phyloP scores from a whole-genome alignment of 2,113 vertebrate species.

The Hypocryptadius cinnamomeus region DNA sequence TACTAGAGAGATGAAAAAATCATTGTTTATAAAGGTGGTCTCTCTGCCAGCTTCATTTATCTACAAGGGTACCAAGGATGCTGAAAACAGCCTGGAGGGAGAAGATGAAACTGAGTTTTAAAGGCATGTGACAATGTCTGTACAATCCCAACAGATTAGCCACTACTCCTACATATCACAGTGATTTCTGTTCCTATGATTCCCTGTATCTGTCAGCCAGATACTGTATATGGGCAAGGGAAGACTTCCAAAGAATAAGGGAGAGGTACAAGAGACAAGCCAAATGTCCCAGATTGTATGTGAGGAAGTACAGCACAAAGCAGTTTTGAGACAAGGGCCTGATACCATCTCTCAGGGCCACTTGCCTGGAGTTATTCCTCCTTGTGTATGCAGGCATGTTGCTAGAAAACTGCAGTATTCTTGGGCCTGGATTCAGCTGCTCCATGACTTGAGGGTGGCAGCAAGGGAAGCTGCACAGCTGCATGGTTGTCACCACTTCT shows the following conservation, averaged over 20 bases:
- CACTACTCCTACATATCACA: background rate
- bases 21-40: background rate
- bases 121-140: background rate
- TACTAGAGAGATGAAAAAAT: background rate
- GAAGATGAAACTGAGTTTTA: constrained; percentile 1
- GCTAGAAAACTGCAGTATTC: background rate
- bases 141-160: background rate
- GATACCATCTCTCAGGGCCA: background rate
- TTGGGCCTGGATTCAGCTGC: background rate
- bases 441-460: background rate
- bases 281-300: background rate
- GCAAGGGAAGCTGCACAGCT: background rate
- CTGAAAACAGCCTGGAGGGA: background rate
- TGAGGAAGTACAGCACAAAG: background rate
- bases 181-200: background rate
- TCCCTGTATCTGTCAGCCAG: background rate
- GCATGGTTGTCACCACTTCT: background rate
- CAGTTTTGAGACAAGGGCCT: background rate
- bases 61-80: background rate
- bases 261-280: background rate
- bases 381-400: background rate
- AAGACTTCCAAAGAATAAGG: background rate
- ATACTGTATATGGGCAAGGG: background rate
- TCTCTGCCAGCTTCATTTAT: background rate
- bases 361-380: background rate